Evolutionary conservation across 2,888 invertebrate genomes (phyloP), one percentile per base, ranked within the genome.

Genomic region (Caenorhabditis sulstoni): DNA sequence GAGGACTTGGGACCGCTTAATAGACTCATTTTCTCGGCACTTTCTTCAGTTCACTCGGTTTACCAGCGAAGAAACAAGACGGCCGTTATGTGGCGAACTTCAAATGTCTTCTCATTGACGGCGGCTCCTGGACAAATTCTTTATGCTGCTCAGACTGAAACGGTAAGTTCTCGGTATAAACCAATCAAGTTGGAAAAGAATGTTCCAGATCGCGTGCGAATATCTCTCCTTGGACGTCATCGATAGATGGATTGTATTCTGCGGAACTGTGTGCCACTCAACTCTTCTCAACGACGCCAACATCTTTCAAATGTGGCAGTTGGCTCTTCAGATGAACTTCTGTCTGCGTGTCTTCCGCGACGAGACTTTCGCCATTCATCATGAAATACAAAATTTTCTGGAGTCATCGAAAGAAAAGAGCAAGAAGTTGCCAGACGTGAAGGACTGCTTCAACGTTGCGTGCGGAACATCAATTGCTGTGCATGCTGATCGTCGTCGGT

Each of bases 171-270:
- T 29, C 29, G n/a, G n/a, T n/a, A n/a, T n/a, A n/a, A n/a, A n/a
- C n/a, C n/a, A n/a, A n/a, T n/a, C n/a, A n/a, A n/a, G n/a, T n/a
- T n/a, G n/a, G n/a, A 62, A 62, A 45, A 57, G 11, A 12, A 12
- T 37, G 8, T 45, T 79, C 74, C 85, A 92, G 92, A 96, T 97
- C 93, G 97, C 97, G 1, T 98, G 97, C 91, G 99, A 99, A 92
- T 98, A 95, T 91, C 92, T 99, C 59, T 97, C 98, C 0, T 91
- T 98, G 76, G 98, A 99, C 90, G 93, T 94, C 45, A 94, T 99
- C 93, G 99, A 99, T 90, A 93, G 96, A 88, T 99, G 97, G 97
- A 94, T 99, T 29, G 95, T 98, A 86, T 95, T 98, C 91, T 97
- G 97, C 0, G 94, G 96, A 89, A 93, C 96, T 82, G 92, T 98